phyloP scores from a whole-genome alignment of 2,888 invertebrate species.

The Crossocerus cetratus region DNA sequence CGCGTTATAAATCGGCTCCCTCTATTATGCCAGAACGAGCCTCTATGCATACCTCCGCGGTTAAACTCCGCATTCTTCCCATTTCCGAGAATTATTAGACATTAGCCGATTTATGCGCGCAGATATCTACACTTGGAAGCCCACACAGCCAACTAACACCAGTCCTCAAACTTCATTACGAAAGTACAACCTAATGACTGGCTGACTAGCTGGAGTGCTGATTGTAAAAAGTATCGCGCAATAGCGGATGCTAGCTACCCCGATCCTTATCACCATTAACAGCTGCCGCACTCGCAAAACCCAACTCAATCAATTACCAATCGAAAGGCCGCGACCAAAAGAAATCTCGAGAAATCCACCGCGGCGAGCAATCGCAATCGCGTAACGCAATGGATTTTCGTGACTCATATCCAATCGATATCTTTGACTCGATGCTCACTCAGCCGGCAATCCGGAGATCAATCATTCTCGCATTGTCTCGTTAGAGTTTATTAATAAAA shows the following conservation, averaged over 20 bases:
- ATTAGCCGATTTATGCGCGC: no score
- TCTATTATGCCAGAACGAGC: no score
- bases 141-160: no score
- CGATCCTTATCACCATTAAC: not conserved
- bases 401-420: slow-evolving; percentile 42
- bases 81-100: no score
- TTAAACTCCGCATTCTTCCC: no score
- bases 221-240: not conserved
- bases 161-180: no score
- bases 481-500: slow-evolving; percentile 19
- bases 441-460: slow-evolving; percentile 5
- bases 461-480: slow-evolving; percentile 29
- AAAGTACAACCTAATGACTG: no score
- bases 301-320: slow-evolving; percentile 10
- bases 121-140: no score
- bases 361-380: slow-evolving; percentile 8
- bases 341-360: slow-evolving; percentile 8
- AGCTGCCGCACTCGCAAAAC: slow-evolving; percentile 1
- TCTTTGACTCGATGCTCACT: not conserved
- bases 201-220: no score
- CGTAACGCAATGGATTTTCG: slow-evolving; percentile 34
- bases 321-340: not conserved
- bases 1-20: no score
- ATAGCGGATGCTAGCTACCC: not conserved
- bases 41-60: no score